Conservation (phyloP, 2,888 invertebrate species). For the Lasioglossum zephyrum region DNA sequence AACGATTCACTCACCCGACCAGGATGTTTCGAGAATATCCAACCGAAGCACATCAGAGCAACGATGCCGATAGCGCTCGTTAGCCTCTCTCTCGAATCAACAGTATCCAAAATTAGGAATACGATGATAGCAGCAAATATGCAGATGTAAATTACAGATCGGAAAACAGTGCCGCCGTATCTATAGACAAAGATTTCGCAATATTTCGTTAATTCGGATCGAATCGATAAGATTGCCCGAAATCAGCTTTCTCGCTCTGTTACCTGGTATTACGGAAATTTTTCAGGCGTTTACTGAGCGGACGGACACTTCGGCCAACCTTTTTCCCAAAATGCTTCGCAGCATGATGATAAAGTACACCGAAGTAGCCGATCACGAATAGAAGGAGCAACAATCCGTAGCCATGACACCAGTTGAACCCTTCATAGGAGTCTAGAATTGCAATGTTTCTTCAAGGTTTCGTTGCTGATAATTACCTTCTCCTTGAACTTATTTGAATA, state of each 20-base stretch:
- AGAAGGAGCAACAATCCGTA: conserved; percentile 90
- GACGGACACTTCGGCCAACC: conserved; percentile 77
- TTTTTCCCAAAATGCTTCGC: conserved; percentile 86
- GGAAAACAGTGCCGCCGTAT: conserved; percentile 81
- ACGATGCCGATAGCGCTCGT: conserved; percentile 89
- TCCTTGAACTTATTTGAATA: too few species aligned
- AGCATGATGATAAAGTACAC: conserved; percentile 87
- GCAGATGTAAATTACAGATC: conserved; percentile 79
- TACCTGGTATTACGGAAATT: conserved; percentile 24
- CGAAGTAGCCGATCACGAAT: conserved; percentile 86
- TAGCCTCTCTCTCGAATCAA: conserved; percentile 86
- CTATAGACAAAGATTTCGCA: conserved; percentile 81
- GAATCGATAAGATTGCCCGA: neutral
- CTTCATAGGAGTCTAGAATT: conserved; percentile 63
- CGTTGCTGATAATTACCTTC: neutral
- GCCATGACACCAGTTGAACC: conserved; percentile 86
- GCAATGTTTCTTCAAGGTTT: neutral
- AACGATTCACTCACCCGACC: conserved; percentile 82
- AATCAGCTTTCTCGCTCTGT: neutral
- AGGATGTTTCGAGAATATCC: conserved; percentile 87
- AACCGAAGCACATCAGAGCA: conserved; percentile 88
- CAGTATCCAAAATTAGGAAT: conserved; percentile 89
- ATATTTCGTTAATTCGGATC: neutral
- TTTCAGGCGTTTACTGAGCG: conserved; percentile 25
- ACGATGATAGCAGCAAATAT: conserved; percentile 85